phyloP scores from a whole-genome alignment of 2,113 vertebrate species.

The Leptocoma aspasia region DNA sequence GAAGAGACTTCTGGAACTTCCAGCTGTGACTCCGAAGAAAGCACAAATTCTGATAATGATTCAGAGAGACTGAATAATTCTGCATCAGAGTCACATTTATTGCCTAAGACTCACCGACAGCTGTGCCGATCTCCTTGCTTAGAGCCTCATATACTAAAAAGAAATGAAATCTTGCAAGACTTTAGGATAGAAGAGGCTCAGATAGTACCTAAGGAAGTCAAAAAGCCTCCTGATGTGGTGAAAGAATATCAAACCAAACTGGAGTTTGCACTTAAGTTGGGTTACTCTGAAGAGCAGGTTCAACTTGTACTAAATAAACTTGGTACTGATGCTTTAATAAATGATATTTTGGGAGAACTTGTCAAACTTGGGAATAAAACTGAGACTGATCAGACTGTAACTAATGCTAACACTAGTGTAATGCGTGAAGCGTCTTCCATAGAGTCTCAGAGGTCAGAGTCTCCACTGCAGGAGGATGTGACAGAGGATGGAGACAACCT shows the following conservation, averaged over 20 bases:
- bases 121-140: slow-evolving; percentile 87
- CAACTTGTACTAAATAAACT: slow-evolving; percentile 93
- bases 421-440: slow-evolving; percentile 77
- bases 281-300: slow-evolving; percentile 93
- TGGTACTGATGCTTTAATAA: slow-evolving; percentile 93
- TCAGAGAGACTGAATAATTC: slow-evolving; percentile 63
- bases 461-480: slow-evolving; percentile 79
- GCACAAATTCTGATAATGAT: slow-evolving; percentile 80
- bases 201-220: slow-evolving; percentile 68
- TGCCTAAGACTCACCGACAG: slow-evolving; percentile 80
- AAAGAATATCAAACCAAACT: slow-evolving; percentile 94
- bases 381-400: slow-evolving; percentile 80
- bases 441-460: slow-evolving; percentile 85
- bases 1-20: slow-evolving; percentile 70
- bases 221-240: slow-evolving; percentile 71
- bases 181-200: slow-evolving; percentile 73
- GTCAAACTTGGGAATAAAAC: slow-evolving; percentile 94
- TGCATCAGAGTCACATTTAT: slow-evolving; percentile 65
- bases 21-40: slow-evolving; percentile 78
- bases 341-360: slow-evolving; percentile 95
- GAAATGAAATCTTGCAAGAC: slow-evolving; percentile 78
- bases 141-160: slow-evolving; percentile 82
- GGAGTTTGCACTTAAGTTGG: slow-evolving; percentile 96
- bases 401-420: slow-evolving; percentile 55
- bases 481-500: slow-evolving; percentile 90